phyloP scores from a whole-genome alignment of 2,113 vertebrate genomes.

The Channa maculata region DNA sequence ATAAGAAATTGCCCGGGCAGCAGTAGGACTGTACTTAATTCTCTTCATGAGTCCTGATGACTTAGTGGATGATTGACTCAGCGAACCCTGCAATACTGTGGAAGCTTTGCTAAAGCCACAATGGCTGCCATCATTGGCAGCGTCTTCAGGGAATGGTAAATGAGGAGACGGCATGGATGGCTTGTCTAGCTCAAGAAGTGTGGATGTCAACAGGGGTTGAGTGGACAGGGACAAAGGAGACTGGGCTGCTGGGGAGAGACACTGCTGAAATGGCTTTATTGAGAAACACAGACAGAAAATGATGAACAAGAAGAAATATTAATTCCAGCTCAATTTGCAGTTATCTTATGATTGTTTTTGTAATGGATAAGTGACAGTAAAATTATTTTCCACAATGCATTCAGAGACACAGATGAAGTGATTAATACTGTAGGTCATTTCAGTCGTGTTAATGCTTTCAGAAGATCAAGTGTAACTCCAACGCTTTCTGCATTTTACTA shows the following conservation, averaged over 20 bases:
- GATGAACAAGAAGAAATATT: conserved; percentile 15
- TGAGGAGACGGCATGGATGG: conserved; percentile 26
- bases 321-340: conserved; percentile 11
- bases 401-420: conserved; percentile 24
- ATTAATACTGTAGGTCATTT: conserved; percentile 23
- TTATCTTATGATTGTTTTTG: conserved; percentile 30
- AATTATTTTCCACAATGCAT: conserved; percentile 25
- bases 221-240: conserved; percentile 39
- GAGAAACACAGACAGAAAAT: neutral
- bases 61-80: conserved; percentile 64
- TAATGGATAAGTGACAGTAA: conserved; percentile 34
- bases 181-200: conserved; percentile 58
- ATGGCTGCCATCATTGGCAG: neutral
- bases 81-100: conserved; percentile 59
- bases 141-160: conserved; percentile 40
- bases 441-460: conserved; percentile 25
- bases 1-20: conserved; percentile 13
- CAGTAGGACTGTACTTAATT: conserved; percentile 36
- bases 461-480: conserved; percentile 14
- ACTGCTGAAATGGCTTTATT: conserved; percentile 34
- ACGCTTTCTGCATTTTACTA: conserved; percentile 27
- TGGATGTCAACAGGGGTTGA: conserved; percentile 69
- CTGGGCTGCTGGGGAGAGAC: conserved; percentile 14
- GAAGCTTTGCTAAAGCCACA: conserved; percentile 65
- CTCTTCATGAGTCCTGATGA: conserved; percentile 36